Evolutionary conservation across 2,113 vertebrate genomes (phyloP), one percentile per base, ranked within the genome.

Genomic region (Hucho hucho): DNA sequence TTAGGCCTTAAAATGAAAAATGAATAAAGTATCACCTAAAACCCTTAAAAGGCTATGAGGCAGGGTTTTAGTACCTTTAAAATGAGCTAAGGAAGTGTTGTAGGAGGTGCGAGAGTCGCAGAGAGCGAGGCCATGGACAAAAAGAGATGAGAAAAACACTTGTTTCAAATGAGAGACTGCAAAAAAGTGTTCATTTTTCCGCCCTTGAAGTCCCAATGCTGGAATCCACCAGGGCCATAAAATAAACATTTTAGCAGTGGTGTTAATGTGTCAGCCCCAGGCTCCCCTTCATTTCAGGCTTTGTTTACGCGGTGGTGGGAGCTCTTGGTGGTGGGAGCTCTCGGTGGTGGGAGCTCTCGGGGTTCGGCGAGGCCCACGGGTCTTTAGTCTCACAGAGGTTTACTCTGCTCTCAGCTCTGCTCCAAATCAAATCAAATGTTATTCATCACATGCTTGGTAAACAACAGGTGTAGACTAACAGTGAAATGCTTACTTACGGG

Each of bases 251-350:
- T 87, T 83, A 88, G 85, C 82, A 88, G 64, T 82, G 83, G 80
- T 43, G 37, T 85, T 83, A 85, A 80, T 69, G 74, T 82, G 80
- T 83, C 84, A 76, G 90, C 92, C 89, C 86, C 84, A 75, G 85
- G 92, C 90, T 86, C 85, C 79, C 85, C 89, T 88, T 89, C 90
- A 92, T 93, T 92, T 85, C 87, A 89, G 87, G 85, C 89, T 93
- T 91, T 94, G 91, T 92, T 93, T 93, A 89, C 72, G 84, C 73
- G 65, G 84, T 59, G 75, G 80, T 72, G 65, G 87, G 86, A 84
- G 86, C 86, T 89, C 89, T 86, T 71, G 65, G 84, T 59, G 75
- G 80, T 73, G 65, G 87, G 85, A 84, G 86, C 86, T 89, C 89
- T 86, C 72, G 65, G 84, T 59, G 75, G 80, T 73, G 65, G 87